Base-by-base conservation (phyloP, 2,888 invertebrate species). In the Agrypnus murinus region DNA sequence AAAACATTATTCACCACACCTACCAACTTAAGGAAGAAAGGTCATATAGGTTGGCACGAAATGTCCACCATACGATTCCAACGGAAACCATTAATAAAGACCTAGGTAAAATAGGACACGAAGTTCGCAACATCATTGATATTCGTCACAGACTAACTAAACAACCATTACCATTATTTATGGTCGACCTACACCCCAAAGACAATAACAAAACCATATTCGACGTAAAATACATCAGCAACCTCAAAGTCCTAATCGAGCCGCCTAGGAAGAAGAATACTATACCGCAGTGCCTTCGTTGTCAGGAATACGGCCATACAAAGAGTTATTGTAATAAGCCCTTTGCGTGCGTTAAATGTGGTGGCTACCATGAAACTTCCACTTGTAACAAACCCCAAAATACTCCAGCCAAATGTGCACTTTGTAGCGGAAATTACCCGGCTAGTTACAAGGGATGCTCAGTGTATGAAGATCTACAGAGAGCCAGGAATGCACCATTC, bases 391-490 rank as follows among this genome's bases (percentile, higher is more conserved):
- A 48, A 48, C 48, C 48, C 15, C 17, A 9, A 48, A 17, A 17
- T 10, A 48, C 48, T 48, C 48, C 48, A 48, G 19, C 48, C 48
- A 48, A 48, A 48, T 48, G 19, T 17, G 48, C 48, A 5, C 48
- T 60, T 31, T 71, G 64, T 17, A 65, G 45, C 34, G 67, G 63
- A 8, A 19, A 55, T 4, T 67, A 66, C 34, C 60, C 67, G 1
- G 69, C 72, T 9, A 73, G 50, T n/a, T 70, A 70, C 19, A 62
- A 67, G 48, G 67, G 70, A 12, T 70, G 73, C n/a, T n/a, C n/a
- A n/a, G n/a, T n/a, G n/a, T n/a, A n/a, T n/a, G n/a, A 48, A 48
- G 19, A 48, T 48, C 7, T 48, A 17, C 48, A 9, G 48, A 48
- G 48, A 48, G 19, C 15, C 48, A 48, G 48, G 48, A 48, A 48